Evolutionary conservation across 1,140 invertebrate genomes (phyloP), one percentile per base, ranked within the genome.

Genomic region (Chironomus striatipennis): DNA sequence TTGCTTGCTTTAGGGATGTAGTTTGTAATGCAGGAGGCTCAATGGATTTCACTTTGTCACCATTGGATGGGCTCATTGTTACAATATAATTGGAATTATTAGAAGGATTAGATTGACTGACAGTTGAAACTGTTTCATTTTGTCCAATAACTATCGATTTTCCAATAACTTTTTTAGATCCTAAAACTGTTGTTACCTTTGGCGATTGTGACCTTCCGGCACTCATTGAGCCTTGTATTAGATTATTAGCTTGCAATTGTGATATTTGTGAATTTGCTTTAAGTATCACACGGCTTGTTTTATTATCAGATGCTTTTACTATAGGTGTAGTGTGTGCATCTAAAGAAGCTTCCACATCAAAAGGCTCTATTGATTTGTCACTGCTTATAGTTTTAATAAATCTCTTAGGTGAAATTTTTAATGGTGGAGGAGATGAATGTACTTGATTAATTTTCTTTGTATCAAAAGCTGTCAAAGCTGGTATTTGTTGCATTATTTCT

Each of bases 111-210:
- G 24, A 34, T 5, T 34, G 24, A 5, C 24, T 34, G 24, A 34
- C 24, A 17, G 57, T 34, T 17, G 73, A 47, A 15, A 70, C 34
- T 18, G 65, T 74, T 34, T 65, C n/a, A 34, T 74, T 64, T 75
- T 77, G 76, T 73, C 76, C 77, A 4, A 78, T 77, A 12, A 78
- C 64, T 9, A 78, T 77, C 10, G 77, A 75, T 24, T 77, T 78
- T 12, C 74, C 65, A 18, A 18, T 64, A 5, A 77, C 75, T 77
- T 81, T 43, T 77, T 82, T 67, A 73, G 74, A 12, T 76, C 73
- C 21, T 18, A 75, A 2, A 64, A 64, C 17, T 10, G 43, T 70
- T 0, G 17, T 70, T 9, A 70, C 9, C 20, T 70, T 70, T 6
- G 65, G 65, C 7, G 65, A 70, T 18, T 18, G n/a, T 20, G 65